Conservation (phyloP, 2,113 vertebrate species). For the Taxidea taxus region DNA sequence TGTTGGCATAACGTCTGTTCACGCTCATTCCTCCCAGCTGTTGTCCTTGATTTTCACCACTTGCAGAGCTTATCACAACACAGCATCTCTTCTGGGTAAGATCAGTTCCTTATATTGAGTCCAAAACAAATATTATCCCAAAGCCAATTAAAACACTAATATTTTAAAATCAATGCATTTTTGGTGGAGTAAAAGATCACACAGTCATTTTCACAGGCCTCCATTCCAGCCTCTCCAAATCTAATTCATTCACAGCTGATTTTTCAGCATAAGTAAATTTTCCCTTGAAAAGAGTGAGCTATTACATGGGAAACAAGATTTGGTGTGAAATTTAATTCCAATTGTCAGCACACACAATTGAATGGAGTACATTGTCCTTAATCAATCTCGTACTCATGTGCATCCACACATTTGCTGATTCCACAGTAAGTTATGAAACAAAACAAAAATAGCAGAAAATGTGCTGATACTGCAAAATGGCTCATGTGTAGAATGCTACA, state of each 20-base stretch:
- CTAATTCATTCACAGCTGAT: conserved; percentile 19
- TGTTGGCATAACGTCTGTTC: background rate
- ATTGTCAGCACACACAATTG: background rate
- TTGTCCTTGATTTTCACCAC: background rate
- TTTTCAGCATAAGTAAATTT: background rate
- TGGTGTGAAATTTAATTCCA: conserved; percentile 16
- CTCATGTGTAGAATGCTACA: background rate
- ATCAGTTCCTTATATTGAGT: background rate
- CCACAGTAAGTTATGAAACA: conserved; percentile 17
- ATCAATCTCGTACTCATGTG: background rate
- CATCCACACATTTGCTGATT: conserved; percentile 7
- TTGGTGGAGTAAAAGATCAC: background rate
- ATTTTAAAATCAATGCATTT: conserved; percentile 6
- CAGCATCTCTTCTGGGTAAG: background rate
- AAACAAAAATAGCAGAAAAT: conserved; percentile 57
- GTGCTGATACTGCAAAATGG: background rate
- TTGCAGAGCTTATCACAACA: background rate
- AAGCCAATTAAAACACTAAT: background rate
- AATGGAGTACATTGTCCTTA: background rate
- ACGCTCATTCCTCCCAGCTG: background rate
- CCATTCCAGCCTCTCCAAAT: background rate
- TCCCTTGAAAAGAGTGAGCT: conserved; percentile 11
- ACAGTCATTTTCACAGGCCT: background rate
- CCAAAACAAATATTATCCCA: background rate
- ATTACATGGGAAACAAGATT: conserved; percentile 24